phyloP scores from a whole-genome alignment of 2,797 vertebrate genomes.

The Distichodus sexfasciatus region DNA sequence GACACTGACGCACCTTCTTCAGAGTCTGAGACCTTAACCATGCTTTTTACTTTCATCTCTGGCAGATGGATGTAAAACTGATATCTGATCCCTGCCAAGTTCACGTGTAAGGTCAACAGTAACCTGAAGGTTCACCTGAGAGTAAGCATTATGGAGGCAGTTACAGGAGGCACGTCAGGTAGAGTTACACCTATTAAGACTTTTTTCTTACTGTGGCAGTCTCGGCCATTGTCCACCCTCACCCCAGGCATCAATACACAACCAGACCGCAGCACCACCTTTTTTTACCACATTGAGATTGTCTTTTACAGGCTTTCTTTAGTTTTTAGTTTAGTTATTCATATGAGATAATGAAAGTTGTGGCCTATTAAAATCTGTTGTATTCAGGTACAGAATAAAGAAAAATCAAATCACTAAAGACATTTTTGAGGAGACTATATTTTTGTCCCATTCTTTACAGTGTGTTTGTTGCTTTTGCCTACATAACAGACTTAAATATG shows the following conservation, averaged over 20 bases:
- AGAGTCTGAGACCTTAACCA: slow-evolving; percentile 35
- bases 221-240: slow-evolving; percentile 1
- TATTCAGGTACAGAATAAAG: no score
- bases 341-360: no score
- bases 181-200: slow-evolving; percentile 51
- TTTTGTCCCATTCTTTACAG: no score
- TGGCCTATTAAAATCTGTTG: no score
- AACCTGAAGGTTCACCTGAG: slow-evolving; percentile 40
- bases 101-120: slow-evolving; percentile 49
- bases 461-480: no score
- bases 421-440: no score
- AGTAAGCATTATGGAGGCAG: slow-evolving; percentile 32
- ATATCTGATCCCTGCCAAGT: slow-evolving; percentile 46
- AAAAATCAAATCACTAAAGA: no score
- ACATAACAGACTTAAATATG: no score
- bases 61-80: slow-evolving; percentile 44
- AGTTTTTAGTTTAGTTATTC: no score
- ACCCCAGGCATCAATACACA: slow-evolving; percentile 3
- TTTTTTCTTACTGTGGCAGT: slow-evolving; percentile 23
- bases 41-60: slow-evolving; percentile 48
- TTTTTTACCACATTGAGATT: neutral
- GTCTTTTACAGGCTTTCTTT: neutral
- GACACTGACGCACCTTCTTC: slow-evolving; percentile 2
- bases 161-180: slow-evolving; percentile 32
- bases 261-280: neutral